Percentiles rank a stretch among this genome's conserved stretches.
Conservation (phyloP, 2,113 vertebrate genomes). For the Elachura formosa region DNA sequence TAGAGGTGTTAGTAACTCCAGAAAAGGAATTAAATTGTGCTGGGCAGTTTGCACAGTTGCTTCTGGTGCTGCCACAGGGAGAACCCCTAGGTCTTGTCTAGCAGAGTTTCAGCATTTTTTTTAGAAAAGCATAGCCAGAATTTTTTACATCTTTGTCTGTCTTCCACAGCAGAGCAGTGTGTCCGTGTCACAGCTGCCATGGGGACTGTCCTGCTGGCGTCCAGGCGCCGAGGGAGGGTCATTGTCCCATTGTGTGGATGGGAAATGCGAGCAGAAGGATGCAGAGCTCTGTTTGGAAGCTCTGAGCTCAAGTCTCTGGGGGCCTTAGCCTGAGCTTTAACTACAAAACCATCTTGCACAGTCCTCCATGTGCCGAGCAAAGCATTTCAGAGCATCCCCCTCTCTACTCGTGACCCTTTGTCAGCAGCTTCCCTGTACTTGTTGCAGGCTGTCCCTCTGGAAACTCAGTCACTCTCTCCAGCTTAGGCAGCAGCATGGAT, state of each 20-base stretch:
- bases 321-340: background rate
- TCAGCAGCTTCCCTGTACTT: background rate
- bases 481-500: background rate
- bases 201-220: background rate
- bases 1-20: constrained; percentile 16
- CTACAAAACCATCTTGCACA: background rate
- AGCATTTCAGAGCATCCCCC: background rate
- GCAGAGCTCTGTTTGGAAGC: background rate
- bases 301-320: background rate
- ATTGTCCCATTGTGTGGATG: background rate
- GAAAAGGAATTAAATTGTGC: background rate
- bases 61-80: background rate
- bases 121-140: background rate
- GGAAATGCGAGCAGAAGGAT: background rate
- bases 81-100: background rate
- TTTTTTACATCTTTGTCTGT: background rate
- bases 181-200: rapidly evolving
- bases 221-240: background rate
- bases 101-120: background rate
- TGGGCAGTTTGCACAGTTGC: background rate
- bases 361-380: background rate
- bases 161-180: background rate
- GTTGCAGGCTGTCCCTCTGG: background rate
- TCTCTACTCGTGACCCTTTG: background rate
- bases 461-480: background rate